Evolutionary conservation across 2,888 invertebrate species (phyloP).

Genomic region (Drosophila nr. perissopoda): DNA sequence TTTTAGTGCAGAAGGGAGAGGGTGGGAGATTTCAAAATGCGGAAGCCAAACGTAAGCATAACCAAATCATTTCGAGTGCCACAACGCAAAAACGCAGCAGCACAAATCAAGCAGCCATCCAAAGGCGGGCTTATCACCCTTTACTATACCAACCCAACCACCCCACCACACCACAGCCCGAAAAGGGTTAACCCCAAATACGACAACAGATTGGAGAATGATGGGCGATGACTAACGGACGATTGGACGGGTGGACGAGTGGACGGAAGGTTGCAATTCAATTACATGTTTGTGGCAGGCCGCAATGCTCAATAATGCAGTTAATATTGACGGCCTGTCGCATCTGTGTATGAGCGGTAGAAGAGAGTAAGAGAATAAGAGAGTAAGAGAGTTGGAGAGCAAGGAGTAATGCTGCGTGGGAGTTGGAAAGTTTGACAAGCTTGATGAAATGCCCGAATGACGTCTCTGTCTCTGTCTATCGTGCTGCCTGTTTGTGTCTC

Average conservation of each 20-base stretch:
- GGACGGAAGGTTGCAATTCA: constrained; percentile 75
- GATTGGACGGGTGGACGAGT: constrained; percentile 30
- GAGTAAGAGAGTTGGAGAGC: background rate
- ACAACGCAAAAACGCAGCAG: constrained; percentile 33
- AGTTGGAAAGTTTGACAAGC: constrained; percentile 47
- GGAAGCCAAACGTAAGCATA: constrained; percentile 20
- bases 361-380: background rate
- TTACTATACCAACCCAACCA: background rate
- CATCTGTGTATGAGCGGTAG: constrained; percentile 2
- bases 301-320: constrained; percentile 80
- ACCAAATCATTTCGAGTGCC: constrained; percentile 32
- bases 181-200: constrained; percentile 58
- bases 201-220: constrained; percentile 24
- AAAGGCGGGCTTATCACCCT: constrained; percentile 20
- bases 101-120: constrained; percentile 46
- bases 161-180: background rate
- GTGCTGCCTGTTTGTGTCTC: constrained; percentile 4
- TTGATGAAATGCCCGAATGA: constrained; percentile 52
- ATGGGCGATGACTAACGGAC: constrained; percentile 57
- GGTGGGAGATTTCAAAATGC: constrained; percentile 1
- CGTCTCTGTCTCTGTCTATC: constrained; percentile 19
- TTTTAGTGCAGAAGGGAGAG: constrained; percentile 24
- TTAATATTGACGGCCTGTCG: constrained; percentile 70
- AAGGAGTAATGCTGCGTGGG: constrained; percentile 6
- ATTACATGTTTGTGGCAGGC: constrained; percentile 80